These are phyloP conservation scores for Netelia melanura DNA, from an alignment of 2,888 invertebrate genomes.

Conservation along the genomic window DNA sequence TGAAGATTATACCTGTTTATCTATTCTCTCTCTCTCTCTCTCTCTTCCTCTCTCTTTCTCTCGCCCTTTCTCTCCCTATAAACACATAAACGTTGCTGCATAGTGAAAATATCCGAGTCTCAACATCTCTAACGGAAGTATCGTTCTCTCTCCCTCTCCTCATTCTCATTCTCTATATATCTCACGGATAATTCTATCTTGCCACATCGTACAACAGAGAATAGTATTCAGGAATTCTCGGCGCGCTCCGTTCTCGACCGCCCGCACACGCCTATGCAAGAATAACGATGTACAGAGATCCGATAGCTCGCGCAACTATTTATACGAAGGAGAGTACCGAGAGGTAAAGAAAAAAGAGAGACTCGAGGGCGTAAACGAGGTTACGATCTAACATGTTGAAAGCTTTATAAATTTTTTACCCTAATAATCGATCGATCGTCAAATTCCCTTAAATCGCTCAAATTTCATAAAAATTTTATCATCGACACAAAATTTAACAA, in stretches of 20 bases:
- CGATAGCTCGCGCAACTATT: conserved; percentile 57
- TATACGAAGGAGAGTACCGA: conserved; percentile 33
- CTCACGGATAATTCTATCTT: conserved; percentile 38
- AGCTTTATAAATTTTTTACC: conserved; percentile 46
- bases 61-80: conserved; percentile 20
- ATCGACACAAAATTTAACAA: no score
- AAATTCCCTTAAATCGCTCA: not conserved
- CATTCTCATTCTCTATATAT: not conserved
- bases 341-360: conserved; percentile 31
- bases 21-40: not conserved
- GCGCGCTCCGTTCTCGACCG: conserved; percentile 21
- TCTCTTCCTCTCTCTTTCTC: not conserved
- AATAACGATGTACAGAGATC: conserved; percentile 55
- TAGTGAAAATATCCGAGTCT: conserved; percentile 49
- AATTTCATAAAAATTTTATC: not conserved
- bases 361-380: conserved; percentile 42
- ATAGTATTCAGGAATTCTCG: conserved; percentile 59
- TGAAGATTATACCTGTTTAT: conserved; percentile 26
- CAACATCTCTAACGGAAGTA: conserved; percentile 47
- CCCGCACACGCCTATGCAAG: conserved; percentile 16
- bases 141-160: conserved; percentile 9
- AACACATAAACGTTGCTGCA: conserved; percentile 2
- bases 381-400: not conserved
- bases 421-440: conserved; percentile 10
- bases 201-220: conserved; percentile 26